phyloP scores from a whole-genome alignment of 1,140 invertebrate species.

The Potamilus streckersoni region DNA sequence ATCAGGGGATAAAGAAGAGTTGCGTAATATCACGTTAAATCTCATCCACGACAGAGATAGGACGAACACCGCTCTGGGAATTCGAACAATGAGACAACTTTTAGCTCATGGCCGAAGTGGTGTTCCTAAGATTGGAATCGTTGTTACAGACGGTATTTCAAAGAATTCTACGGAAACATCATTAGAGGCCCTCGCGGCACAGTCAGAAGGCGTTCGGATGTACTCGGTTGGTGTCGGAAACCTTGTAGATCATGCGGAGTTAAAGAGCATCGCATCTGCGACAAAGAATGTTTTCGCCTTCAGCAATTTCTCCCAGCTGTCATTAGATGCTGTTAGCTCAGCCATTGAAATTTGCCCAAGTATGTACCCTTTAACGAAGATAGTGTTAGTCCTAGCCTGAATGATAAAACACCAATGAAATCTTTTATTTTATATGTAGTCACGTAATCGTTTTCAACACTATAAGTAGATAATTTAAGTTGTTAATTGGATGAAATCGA shows the following conservation, averaged over 20 bases:
- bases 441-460: too few relatives aligned
- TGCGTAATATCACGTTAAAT: too few relatives aligned
- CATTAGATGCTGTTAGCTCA: too few relatives aligned
- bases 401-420: too few relatives aligned
- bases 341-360: too few relatives aligned
- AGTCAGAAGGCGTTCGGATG: slow-evolving; percentile 33
- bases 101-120: slow-evolving; percentile 20
- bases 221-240: slow-evolving; percentile 34
- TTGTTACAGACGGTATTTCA: slow-evolving; percentile 46
- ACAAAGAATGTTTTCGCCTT: slow-evolving; percentile 12
- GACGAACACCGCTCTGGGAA: slow-evolving; percentile 25
- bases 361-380: too few relatives aligned
- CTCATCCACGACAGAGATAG: slow-evolving; percentile 1
- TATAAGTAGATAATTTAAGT: too few relatives aligned
- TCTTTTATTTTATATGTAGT: too few relatives aligned
- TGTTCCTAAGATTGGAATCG: slow-evolving; percentile 41
- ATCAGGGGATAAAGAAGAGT: too few relatives aligned
- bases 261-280: slow-evolving; percentile 22
- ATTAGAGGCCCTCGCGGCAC: slow-evolving; percentile 29
- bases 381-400: too few relatives aligned
- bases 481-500: too few relatives aligned
- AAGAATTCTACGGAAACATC: slow-evolving; percentile 23
- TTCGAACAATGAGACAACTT: slow-evolving; percentile 18
- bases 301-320: too few relatives aligned
- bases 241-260: slow-evolving; percentile 9